Conservation (phyloP, 1,140 invertebrate species). For the Phymastichus coffea region DNA sequence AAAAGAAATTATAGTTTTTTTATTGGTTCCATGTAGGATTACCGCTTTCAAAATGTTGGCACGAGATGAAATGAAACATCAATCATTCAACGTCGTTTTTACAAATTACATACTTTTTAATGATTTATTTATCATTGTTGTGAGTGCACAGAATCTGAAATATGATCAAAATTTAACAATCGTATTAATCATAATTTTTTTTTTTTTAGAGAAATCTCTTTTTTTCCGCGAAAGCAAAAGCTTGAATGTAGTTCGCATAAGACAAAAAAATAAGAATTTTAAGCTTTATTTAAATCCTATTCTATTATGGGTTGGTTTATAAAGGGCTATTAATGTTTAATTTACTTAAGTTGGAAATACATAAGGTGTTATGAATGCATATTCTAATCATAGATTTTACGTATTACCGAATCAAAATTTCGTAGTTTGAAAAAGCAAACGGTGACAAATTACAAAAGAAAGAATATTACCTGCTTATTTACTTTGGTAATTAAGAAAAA, state of each 20-base stretch:
- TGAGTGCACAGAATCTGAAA: slow-evolving; percentile 15
- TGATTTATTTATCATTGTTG: slow-evolving; percentile 23
- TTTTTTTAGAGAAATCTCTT: slow-evolving; percentile 24
- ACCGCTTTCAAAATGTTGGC: neutral
- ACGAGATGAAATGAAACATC: slow-evolving; percentile 1
- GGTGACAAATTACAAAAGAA: too few species aligned
- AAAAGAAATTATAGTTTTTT: slow-evolving; percentile 20
- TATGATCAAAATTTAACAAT: slow-evolving; percentile 23
- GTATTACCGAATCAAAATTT: slow-evolving; percentile 4
- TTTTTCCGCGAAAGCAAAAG: too few species aligned
- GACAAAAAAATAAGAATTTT: neutral
- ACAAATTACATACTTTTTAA: slow-evolving; percentile 19
- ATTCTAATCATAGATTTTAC: neutral
- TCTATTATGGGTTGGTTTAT: slow-evolving; percentile 33
- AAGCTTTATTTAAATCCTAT: slow-evolving; percentile 13
- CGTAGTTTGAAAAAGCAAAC: neutral
- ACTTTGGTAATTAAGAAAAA: slow-evolving; percentile 14
- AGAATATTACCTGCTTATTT: too few species aligned
- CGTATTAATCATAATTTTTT: slow-evolving; percentile 19
- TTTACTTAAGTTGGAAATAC: slow-evolving; percentile 29
- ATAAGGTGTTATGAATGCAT: slow-evolving; percentile 12
- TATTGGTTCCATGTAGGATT: slow-evolving; percentile 10
- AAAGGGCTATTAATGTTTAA: slow-evolving; percentile 35
- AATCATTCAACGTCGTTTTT: slow-evolving; percentile 17
- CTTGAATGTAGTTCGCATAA: too few species aligned